Base-by-base conservation (phyloP, 2,113 vertebrate genomes). In the Setophaga petechia region DNA sequence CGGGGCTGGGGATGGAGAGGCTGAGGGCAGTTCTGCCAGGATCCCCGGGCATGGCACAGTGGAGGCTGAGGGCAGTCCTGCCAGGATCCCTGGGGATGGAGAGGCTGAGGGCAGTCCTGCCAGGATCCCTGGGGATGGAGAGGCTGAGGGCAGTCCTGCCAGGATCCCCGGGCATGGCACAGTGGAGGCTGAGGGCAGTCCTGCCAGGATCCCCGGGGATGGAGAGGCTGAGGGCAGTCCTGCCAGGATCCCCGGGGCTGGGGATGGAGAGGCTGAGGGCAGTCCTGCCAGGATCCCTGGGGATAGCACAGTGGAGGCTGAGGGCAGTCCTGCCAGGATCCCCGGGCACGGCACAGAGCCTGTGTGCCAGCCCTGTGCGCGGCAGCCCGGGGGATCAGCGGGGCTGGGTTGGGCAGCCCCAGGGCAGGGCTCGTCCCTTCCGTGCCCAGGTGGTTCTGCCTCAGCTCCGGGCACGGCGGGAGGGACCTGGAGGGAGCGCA, bases 321-420 rank as follows among this genome's bases (percentile, higher is more conserved):
- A 37, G 67, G 27, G 43, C 67, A 58, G 43, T 18, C 22, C 33
- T 89, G 52, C 39, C 44, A 44, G 33, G 44, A 23, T 31, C 5
- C 9, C 59, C 28, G 39, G 10, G 20, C 23, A 10, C 46, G 69
- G 52, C n/a, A 10, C 28, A 2, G 0, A 21, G n/a, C 58, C 20
- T 1, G 1, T 35, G 49, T 63, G 33, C 28, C 1, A 0, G 24
- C 28, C 3, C 0, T 24, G 44, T 35, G 71, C 9, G 5, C 52
- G 16, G 30, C 58, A 54, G 63, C 57, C 43, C 51, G 22, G 90
- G 27, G 30, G n/a, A 35, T 17, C 0, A 7, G 12, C 0, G 1
- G 13, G n/a, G 28, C 37, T 2, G 2, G 18, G 8, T 37, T 37
- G 9, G 33, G 25, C 20, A 7, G 46, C 15, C 43, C 13, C 23